Evolutionary conservation across 2,113 vertebrate genomes (phyloP).

Genomic region (Dromas ardeola): DNA sequence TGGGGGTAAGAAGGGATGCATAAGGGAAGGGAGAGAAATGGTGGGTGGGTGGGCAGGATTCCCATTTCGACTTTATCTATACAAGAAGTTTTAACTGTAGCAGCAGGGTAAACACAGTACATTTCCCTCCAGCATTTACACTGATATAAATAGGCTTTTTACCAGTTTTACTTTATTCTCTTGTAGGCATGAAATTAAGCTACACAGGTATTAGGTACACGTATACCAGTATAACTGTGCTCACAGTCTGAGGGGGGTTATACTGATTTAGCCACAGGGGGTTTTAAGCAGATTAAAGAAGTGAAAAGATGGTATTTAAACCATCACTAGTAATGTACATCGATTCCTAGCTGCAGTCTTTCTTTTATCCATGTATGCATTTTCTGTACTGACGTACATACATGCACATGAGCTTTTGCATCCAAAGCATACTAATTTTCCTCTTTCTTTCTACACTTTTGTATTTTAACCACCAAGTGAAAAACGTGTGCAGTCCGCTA

Average conservation of each 20-base stretch:
- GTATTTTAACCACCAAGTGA: not conserved
- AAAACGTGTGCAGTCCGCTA: not conserved
- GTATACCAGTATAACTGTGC: not conserved
- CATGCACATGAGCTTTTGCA: not conserved
- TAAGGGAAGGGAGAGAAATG: not conserved
- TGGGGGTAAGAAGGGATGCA: not conserved
- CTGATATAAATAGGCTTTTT: not conserved
- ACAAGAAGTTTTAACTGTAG: not conserved
- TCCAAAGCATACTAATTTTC: not conserved
- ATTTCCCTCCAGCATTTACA: constrained; percentile 1
- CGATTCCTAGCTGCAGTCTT: not conserved
- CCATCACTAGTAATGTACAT: not conserved
- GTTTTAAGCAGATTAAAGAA: constrained; percentile 42
- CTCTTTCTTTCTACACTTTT: not conserved
- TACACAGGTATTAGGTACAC: constrained; percentile 45
- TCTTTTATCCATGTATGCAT: not conserved
- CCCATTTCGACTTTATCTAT: not conserved
- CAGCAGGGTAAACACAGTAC: not conserved
- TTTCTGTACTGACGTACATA: not conserved
- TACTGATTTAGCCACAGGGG: constrained; percentile 38
- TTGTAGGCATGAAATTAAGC: constrained; percentile 60
- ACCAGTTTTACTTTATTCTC: constrained; percentile 24
- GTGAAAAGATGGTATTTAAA: constrained; percentile 30
- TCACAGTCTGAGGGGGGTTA: constrained; percentile 36
- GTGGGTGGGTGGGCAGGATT: not conserved